These are phyloP conservation scores for Rhimphoctona megacephalus DNA, from an alignment of 2,888 invertebrate genomes.

Conservation along the genomic window DNA sequence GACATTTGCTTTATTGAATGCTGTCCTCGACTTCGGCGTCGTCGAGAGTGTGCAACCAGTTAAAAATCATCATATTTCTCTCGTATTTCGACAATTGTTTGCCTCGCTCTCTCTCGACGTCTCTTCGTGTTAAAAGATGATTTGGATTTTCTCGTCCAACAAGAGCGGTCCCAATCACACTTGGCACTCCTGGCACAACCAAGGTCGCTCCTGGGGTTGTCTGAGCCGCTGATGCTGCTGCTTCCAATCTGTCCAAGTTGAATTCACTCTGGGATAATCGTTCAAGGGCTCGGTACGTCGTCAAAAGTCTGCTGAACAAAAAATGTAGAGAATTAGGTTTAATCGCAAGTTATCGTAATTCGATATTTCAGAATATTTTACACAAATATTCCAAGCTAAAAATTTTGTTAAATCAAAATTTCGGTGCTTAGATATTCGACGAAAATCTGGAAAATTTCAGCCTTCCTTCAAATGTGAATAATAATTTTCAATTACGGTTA, in stretches of 20 bases:
- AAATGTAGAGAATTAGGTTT: not conserved
- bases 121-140: conserved; percentile 89
- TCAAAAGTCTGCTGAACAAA: conserved; percentile 87
- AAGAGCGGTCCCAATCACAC: conserved; percentile 83
- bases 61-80: conserved; percentile 98
- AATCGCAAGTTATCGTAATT: not conserved
- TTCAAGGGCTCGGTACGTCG: conserved; percentile 93
- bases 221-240: conserved; percentile 86
- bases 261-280: conserved; percentile 94
- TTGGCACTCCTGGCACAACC: conserved; percentile 83
- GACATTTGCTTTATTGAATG: conserved; percentile 70
- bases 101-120: conserved; percentile 93
- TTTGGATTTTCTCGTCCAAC: conserved; percentile 84
- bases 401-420: too few relatives aligned
- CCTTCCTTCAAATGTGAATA: too few relatives aligned
- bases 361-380: too few relatives aligned
- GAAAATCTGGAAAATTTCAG: too few relatives aligned
- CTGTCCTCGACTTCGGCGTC: conserved; percentile 87
- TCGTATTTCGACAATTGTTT: conserved; percentile 95
- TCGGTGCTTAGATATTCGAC: too few relatives aligned
- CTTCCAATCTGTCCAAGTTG: conserved; percentile 91
- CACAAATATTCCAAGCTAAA: too few relatives aligned
- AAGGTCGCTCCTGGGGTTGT: conserved; percentile 81
- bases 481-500: too few relatives aligned
- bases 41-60: conserved; percentile 95